phyloP scores from a whole-genome alignment of 2,113 vertebrate species.

The Theristicus caerulescens region DNA sequence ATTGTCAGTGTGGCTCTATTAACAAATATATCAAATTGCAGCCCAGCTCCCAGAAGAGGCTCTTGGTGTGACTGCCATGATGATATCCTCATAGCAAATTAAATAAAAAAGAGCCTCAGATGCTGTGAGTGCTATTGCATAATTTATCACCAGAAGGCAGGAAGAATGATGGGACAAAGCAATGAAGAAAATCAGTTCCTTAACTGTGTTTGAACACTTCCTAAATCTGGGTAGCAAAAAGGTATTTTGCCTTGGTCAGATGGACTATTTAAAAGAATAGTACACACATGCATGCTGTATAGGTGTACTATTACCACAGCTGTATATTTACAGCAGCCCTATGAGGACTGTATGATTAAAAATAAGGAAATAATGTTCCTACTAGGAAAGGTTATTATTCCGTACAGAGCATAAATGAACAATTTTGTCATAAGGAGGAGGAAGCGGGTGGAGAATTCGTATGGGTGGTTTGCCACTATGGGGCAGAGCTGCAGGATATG shows the following conservation, averaged over 20 bases:
- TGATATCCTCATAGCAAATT: background rate
- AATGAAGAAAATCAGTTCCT: background rate
- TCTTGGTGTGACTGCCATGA: background rate
- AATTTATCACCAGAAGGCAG: background rate
- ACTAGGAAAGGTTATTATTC: background rate
- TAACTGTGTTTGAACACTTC: background rate
- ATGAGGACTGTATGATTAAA: background rate
- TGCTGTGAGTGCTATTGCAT: background rate
- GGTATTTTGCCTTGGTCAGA: background rate
- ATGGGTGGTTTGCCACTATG: fast-evolving
- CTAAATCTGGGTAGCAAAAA: background rate
- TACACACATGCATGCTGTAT: background rate
- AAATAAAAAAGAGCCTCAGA: background rate
- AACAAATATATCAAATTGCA: background rate
- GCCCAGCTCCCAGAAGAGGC: background rate
- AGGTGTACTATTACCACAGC: too few relatives aligned
- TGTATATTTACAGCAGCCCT: background rate
- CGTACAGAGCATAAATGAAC: background rate
- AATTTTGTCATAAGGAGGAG: background rate
- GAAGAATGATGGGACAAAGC: background rate
- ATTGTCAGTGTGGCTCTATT: background rate
- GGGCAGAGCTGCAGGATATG: background rate
- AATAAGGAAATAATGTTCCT: background rate
- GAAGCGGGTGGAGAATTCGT: background rate
- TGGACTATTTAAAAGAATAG: background rate